Conservation (phyloP, 2,888 invertebrate genomes). For the Ichneumoninae sp. region DNA sequence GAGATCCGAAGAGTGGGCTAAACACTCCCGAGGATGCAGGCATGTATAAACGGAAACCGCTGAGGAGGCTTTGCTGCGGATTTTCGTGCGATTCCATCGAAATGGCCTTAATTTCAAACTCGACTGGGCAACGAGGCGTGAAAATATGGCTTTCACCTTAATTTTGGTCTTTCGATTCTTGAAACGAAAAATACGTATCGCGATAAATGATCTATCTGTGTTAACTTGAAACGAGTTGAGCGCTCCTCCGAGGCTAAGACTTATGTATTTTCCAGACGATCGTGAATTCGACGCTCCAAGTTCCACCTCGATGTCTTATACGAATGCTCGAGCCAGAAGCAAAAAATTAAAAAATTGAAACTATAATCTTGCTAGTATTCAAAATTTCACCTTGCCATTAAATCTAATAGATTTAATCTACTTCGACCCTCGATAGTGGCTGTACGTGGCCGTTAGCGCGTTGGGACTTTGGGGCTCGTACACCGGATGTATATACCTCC, state of each 20-base stretch:
- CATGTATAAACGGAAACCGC: constrained; percentile 28
- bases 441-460: constrained; percentile 35
- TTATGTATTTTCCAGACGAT: background rate
- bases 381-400: background rate
- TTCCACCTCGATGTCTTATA: background rate
- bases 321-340: background rate
- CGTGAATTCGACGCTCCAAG: background rate
- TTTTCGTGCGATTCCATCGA: constrained; percentile 43
- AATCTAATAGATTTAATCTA: constrained; percentile 30
- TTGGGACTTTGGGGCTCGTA: background rate
- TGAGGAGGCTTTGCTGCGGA: constrained; percentile 10
- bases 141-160: background rate
- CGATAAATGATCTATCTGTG: background rate
- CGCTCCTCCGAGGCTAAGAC: background rate
- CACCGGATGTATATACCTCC: constrained; percentile 30
- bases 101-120: constrained; percentile 52
- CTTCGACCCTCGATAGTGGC: constrained; percentile 15
- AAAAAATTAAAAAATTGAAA: background rate
- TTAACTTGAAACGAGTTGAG: background rate
- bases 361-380: background rate
- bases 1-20: constrained; percentile 53
- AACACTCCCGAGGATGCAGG: constrained; percentile 20
- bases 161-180: constrained; percentile 18
- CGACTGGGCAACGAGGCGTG: constrained; percentile 57
- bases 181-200: background rate